These are phyloP conservation scores for Philonicus albiceps DNA, from an alignment of 2,888 invertebrate genomes.

Conservation along the genomic window DNA sequence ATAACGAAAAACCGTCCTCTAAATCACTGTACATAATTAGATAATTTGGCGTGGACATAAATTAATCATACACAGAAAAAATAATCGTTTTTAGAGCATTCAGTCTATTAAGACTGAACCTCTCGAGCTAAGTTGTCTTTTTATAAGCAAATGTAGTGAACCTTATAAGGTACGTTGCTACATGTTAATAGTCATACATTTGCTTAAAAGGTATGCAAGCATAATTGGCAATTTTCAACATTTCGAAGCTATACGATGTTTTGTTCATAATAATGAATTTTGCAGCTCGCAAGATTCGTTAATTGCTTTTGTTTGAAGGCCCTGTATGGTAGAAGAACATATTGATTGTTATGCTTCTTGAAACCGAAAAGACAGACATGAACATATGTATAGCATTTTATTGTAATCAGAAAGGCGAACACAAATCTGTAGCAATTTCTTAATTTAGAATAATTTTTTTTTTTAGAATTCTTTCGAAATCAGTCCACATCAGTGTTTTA, in stretches of 20 bases:
- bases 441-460: too few species aligned
- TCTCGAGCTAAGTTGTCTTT: neutral
- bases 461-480: too few species aligned
- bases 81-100: neutral
- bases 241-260: neutral
- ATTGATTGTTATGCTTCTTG: neutral
- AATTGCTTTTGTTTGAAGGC: neutral
- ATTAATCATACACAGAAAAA: neutral
- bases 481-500: too few species aligned
- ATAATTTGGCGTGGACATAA: neutral
- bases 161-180: neutral
- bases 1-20: neutral
- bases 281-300: neutral
- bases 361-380: neutral
- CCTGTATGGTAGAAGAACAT: neutral
- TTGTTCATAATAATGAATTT: neutral
- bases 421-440: too few species aligned
- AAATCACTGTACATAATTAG: neutral
- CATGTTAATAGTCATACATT: neutral
- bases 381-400: neutral
- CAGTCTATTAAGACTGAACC: neutral
- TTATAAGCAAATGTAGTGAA: neutral
- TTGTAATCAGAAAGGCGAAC: too few species aligned
- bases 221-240: neutral
- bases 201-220: neutral